Base-by-base conservation (phyloP, 2,113 vertebrate genomes). In the Callorhinus ursinus region DNA sequence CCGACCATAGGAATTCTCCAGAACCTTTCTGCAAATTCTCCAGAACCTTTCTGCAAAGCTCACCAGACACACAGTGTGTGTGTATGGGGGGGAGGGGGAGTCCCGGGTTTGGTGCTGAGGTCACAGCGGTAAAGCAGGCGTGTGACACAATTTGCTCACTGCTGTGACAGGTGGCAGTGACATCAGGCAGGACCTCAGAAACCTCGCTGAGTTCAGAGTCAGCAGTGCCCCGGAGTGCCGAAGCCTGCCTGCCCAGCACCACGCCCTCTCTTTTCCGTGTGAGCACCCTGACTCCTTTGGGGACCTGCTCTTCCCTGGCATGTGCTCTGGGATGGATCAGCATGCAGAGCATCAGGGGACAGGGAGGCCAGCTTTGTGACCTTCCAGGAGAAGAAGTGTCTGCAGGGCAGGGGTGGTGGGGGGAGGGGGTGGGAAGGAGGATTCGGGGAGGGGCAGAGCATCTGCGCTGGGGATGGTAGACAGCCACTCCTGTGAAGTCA, bases 201-300 rank as follows among this genome's bases (percentile, higher is more conserved):
- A 69, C 36, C 5, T 2, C 4, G 3, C 49, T 39, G 13, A 28
- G 39, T 3, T 15, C n/a, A 4, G 59, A 55, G 55, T 19, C 49
- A 2, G 1, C 0, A 0, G 46, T 7, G 16, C 4, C 3, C 10
- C 1, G 26, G 33, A 9, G 42, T 0, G 0, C 11, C 4, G 42
- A 21, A n/a, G 3, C 10, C 1, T 28, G n/a, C 26, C n/a, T 6
- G 7, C 18, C 46, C 2, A 7, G 49, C 0, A 0, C 46, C 28
- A 3, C 4, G 10, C 6, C 24, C 5, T 2, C 15, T 51, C 39
- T 59, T 57, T 65, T 59, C 9, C 16, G 15, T 3, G 31, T 28
- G 19, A 86, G 22, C 0, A 0, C 63, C 15, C 31, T 1, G 0
- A 2, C 19, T 7, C 28, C 19, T 51, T 28, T 33, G 5, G 2